Evolutionary conservation across 2,888 invertebrate genomes (phyloP).

Genomic region (Acanthoscelides obtectus): DNA sequence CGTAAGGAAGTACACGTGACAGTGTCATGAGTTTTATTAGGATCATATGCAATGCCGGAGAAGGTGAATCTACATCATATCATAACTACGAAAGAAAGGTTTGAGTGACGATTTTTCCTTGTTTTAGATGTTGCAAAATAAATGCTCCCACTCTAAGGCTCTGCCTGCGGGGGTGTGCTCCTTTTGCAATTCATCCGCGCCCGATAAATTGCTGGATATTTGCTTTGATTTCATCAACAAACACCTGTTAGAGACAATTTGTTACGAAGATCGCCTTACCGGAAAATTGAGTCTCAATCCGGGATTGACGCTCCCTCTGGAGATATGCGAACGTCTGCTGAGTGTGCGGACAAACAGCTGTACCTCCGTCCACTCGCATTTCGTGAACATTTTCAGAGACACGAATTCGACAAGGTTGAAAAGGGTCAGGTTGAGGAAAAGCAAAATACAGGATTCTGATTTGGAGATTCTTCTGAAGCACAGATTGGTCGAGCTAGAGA

Average conservation of each 20-base stretch:
- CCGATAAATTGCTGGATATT: slow-evolving; percentile 60
- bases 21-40: background rate
- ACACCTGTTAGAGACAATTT: slow-evolving; percentile 60
- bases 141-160: slow-evolving; percentile 43
- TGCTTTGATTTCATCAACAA: slow-evolving; percentile 60
- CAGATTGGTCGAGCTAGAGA: slow-evolving; percentile 67
- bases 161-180: slow-evolving; percentile 44
- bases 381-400: slow-evolving; percentile 68
- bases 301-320: slow-evolving; percentile 62
- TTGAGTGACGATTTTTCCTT: background rate
- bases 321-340: slow-evolving; percentile 67
- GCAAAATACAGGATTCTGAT: slow-evolving; percentile 67
- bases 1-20: background rate
- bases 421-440: slow-evolving; percentile 64
- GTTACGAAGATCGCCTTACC: slow-evolving; percentile 41
- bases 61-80: background rate
- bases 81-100: background rate
- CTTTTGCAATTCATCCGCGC: slow-evolving; percentile 45
- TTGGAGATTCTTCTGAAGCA: slow-evolving; percentile 68
- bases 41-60: background rate
- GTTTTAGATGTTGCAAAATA: slow-evolving; percentile 26
- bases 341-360: slow-evolving; percentile 52
- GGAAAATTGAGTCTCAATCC: slow-evolving; percentile 53
- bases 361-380: slow-evolving; percentile 56
- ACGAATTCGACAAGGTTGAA: slow-evolving; percentile 62